Percentiles rank a stretch among this genome's conserved stretches.
These are phyloP conservation scores for Drosophila tani DNA, from an alignment of 1,140 invertebrate genomes.

Conservation along the genomic window DNA sequence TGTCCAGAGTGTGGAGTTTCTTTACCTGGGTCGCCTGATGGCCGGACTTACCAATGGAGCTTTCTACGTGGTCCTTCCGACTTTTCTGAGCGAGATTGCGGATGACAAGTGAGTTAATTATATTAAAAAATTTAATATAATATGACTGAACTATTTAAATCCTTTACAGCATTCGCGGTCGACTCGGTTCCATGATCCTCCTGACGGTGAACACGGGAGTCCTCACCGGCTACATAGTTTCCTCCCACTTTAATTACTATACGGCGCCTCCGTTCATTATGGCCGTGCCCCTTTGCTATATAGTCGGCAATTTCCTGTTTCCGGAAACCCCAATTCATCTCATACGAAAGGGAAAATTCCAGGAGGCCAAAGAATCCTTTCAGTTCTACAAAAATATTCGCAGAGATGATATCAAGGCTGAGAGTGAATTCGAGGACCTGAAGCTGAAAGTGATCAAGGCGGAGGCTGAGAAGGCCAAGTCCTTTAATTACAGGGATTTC, in stretches of 20 bases:
- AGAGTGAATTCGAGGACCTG: slow-evolving; percentile 56
- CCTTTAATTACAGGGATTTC: slow-evolving; percentile 61
- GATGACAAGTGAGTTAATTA: slow-evolving; percentile 58
- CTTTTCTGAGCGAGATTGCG: slow-evolving; percentile 70
- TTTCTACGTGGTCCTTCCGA: slow-evolving; percentile 61
- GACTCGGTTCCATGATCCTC: slow-evolving; percentile 92
- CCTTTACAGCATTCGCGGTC: slow-evolving; percentile 88
- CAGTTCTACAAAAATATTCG: slow-evolving; percentile 69
- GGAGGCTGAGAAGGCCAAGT: slow-evolving; percentile 16
- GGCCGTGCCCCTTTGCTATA: slow-evolving; percentile 88
- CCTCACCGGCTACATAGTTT: slow-evolving; percentile 90
- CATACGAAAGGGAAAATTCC: slow-evolving; percentile 86
- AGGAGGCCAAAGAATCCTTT: slow-evolving; percentile 89
- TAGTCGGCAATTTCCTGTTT: slow-evolving; percentile 88
- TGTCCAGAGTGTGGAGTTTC: slow-evolving; percentile 58
- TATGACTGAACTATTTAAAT: neutral
- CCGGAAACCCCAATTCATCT: slow-evolving; percentile 93
- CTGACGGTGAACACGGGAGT: slow-evolving; percentile 92
- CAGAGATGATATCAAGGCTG: slow-evolving; percentile 33
- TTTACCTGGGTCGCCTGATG: slow-evolving; percentile 80
- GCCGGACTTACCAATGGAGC: slow-evolving; percentile 77
- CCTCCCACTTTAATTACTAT: slow-evolving; percentile 88
- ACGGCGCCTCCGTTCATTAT: slow-evolving; percentile 88
- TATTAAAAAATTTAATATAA: neutral
- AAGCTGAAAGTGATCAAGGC: slow-evolving; percentile 44